Percentiles rank a stretch among this genome's conserved stretches.
phyloP scores from a whole-genome alignment of 2,888 invertebrate species.

The Pristionchus mayeri region DNA sequence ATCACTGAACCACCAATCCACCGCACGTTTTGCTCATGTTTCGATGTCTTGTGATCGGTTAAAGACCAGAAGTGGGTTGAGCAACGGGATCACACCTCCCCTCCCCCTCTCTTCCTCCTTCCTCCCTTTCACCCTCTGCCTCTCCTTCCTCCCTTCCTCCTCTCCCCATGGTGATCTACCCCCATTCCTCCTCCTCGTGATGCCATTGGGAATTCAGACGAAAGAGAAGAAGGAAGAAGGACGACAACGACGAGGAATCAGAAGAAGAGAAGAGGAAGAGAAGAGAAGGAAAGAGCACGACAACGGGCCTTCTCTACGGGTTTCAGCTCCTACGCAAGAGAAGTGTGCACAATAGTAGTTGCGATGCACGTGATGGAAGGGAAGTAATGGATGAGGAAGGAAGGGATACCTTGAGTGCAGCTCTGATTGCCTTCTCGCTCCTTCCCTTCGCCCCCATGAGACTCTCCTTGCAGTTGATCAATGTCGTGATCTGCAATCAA shows the following conservation, averaged over 20 bases:
- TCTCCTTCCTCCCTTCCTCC: background rate
- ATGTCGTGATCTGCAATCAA: constrained; percentile 89
- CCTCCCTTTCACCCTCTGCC: background rate
- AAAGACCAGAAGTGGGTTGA: background rate
- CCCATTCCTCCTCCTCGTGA: constrained; percentile 6
- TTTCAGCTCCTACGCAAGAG: background rate
- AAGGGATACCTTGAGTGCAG: constrained; percentile 81
- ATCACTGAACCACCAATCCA: background rate
- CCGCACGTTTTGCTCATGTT: background rate
- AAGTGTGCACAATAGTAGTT: background rate
- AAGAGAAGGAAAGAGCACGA: constrained; percentile 7
- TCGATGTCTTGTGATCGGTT: background rate
- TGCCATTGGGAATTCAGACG: constrained; percentile 27
- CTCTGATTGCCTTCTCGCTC: constrained; percentile 83
- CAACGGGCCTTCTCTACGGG: background rate
- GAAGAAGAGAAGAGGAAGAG: background rate
- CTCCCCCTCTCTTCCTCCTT: background rate
- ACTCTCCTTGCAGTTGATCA: constrained; percentile 86
- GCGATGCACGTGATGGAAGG: background rate
- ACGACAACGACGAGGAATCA: background rate
- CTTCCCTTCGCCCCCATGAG: constrained; percentile 79
- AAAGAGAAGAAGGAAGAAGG: background rate
- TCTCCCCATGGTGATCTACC: background rate
- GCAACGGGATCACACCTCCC: background rate
- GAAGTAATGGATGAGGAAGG: background rate